phyloP scores from a whole-genome alignment of 2,888 invertebrate genomes.

The Nowickia ferox region DNA sequence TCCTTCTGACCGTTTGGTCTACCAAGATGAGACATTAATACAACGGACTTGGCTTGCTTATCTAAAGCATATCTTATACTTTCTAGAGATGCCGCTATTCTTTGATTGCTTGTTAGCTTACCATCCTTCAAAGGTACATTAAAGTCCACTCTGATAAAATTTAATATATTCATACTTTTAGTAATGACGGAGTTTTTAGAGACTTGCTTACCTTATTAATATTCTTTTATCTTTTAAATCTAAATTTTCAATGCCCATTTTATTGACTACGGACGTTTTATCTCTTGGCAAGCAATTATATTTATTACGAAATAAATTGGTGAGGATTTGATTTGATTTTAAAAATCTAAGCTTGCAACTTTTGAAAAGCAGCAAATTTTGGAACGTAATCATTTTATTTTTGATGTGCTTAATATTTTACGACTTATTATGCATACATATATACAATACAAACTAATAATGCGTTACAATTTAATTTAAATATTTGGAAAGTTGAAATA shows the following conservation, averaged over 20 bases:
- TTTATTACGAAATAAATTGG: background rate
- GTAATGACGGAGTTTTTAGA: too few species aligned
- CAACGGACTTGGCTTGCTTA: constrained; percentile 96
- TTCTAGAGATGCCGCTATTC: constrained; percentile 97
- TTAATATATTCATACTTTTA: too few species aligned
- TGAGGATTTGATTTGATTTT: background rate
- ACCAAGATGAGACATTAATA: constrained; percentile 97
- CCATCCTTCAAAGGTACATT: constrained; percentile 99
- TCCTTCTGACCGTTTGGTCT: constrained; percentile 96
- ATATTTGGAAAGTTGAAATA: too few species aligned
- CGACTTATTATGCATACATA: too few species aligned
- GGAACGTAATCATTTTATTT: background rate
- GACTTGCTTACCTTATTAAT: constrained; percentile 90
- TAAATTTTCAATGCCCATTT: constrained; percentile 94
- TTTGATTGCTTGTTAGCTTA: constrained; percentile 97
- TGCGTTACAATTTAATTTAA: too few species aligned
- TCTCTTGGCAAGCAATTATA: background rate
- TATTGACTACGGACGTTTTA: constrained; percentile 85
- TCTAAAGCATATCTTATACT: constrained; percentile 96
- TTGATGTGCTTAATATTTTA: background rate
- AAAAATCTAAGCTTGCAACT: background rate
- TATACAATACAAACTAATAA: too few species aligned
- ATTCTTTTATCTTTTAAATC: constrained; percentile 94
- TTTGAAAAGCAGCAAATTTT: too few species aligned
- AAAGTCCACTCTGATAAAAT: constrained; percentile 93